Evolutionary conservation across 2,888 invertebrate genomes (phyloP), one percentile per base, ranked within the genome.

Genomic region (Caradrina kadenii): DNA sequence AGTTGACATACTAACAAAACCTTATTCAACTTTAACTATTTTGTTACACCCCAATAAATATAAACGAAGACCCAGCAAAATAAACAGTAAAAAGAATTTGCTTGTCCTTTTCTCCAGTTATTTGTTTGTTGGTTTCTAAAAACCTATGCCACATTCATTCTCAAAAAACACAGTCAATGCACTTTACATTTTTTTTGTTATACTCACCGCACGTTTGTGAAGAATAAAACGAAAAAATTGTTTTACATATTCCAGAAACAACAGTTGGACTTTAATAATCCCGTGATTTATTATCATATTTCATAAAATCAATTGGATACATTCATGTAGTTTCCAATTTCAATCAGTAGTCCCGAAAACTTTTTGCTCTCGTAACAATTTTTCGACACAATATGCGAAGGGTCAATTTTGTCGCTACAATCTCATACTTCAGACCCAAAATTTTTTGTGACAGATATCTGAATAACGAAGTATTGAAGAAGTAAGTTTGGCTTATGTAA

Each of bases 311-410:
- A 22, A 64, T 52, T 54, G 17, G 45, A 63, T 55, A 62, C 53
- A 62, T 63, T n/a, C n/a, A 50, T 49, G 54, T 22, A 52, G 62
- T 56, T 64, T 54, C 35, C 70, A 64, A 70, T 76, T 71, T 58
- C 60, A 45, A 71, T 64, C n/a, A 21, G 54, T 19, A 21, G 35
- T 19, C 8, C 53, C 22, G 10, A 59, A 55, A 71, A 71, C 31
- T 65, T 81, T 79, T 67, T 79, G 56, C 65, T 42, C 15, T 63
- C 22, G 11, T 58, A 65, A 58, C 75, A 60, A 56, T 62, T 63
- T 69, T 72, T 54, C 42, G 15, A 15, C 49, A 49, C 63, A 80
- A 66, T 80, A 58, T 52, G 49, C 26, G 61, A 59, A 66, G 56
- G 63, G 58, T 70, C 62, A 66, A 76, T 81, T 80, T 62, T 42